Evolutionary conservation across 2,888 invertebrate species (phyloP).

Genomic region (Agapetus fuscipes): DNA sequence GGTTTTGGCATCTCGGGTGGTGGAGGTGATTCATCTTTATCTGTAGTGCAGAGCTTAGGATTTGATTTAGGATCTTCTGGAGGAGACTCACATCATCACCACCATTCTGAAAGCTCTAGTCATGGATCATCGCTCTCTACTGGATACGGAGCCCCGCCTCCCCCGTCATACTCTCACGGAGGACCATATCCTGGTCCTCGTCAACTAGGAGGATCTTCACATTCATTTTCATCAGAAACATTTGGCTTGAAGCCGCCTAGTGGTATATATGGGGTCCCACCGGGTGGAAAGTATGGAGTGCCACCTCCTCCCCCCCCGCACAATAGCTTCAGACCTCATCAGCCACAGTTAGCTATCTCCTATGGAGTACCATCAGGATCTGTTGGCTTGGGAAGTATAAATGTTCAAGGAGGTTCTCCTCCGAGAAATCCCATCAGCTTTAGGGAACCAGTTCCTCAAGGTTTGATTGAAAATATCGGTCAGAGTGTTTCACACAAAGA

Average conservation of each 20-base stretch:
- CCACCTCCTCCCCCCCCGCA: slow-evolving; percentile 30
- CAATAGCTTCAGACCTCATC: slow-evolving; percentile 23
- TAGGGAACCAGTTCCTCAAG: slow-evolving; percentile 63
- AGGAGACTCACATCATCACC: slow-evolving; percentile 2
- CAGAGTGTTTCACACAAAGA: slow-evolving; percentile 55
- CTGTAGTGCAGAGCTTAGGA: slow-evolving; percentile 35
- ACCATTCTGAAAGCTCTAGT: slow-evolving; percentile 1
- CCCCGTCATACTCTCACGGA: slow-evolving; percentile 34
- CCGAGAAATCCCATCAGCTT: slow-evolving; percentile 59
- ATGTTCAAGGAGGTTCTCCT: slow-evolving; percentile 32
- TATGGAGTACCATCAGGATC: slow-evolving; percentile 35
- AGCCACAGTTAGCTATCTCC: slow-evolving; percentile 33
- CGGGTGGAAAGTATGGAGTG: slow-evolving; percentile 41
- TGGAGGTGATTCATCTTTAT: slow-evolving; percentile 10
- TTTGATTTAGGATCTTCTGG: slow-evolving; percentile 26
- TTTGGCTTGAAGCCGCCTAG: slow-evolving; percentile 49
- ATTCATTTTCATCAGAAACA: slow-evolving; percentile 21
- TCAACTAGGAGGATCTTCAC: slow-evolving; percentile 31
- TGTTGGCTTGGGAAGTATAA: slow-evolving; percentile 27
- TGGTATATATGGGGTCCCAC: slow-evolving; percentile 52
- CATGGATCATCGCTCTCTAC: slow-evolving; percentile 25
- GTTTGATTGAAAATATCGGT: slow-evolving; percentile 56
- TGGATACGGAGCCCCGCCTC: slow-evolving; percentile 36
- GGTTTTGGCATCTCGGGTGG: slow-evolving; percentile 20
- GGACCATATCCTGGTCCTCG: slow-evolving; percentile 35